Percentiles rank a stretch among this genome's conserved stretches.
phyloP scores from a whole-genome alignment of 2,113 vertebrate genomes.

The Ifrita kowaldi region DNA sequence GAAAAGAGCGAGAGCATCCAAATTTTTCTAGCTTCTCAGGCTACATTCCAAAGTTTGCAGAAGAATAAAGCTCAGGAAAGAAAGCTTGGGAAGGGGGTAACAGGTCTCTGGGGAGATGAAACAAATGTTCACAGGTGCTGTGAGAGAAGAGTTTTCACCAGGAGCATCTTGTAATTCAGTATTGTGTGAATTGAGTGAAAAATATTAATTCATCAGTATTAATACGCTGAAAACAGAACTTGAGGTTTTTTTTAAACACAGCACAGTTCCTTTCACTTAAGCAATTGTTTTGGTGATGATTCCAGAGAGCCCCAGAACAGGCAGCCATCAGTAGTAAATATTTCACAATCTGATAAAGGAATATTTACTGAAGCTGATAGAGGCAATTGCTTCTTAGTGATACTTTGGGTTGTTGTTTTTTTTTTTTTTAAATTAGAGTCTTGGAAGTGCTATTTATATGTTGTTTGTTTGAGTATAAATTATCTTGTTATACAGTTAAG shows the following conservation, averaged over 20 bases:
- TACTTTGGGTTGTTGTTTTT: background rate
- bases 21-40: background rate
- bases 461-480: background rate
- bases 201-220: background rate
- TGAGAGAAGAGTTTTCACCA: background rate
- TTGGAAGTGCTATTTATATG: background rate
- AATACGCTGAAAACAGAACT: background rate
- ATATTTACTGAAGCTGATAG: background rate
- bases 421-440: background rate
- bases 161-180: background rate
- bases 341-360: background rate
- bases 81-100: background rate
- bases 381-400: background rate
- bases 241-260: accelerated
- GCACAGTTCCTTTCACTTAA: background rate
- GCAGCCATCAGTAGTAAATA: background rate
- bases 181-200: background rate
- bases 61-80: background rate
- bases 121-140: background rate
- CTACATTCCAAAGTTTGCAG: background rate
- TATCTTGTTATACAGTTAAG: background rate
- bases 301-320: background rate
- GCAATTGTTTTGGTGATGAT: background rate
- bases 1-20: background rate
- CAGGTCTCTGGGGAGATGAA: background rate